phyloP scores from a whole-genome alignment of 2,888 invertebrate genomes.

The Xestia xanthographa region DNA sequence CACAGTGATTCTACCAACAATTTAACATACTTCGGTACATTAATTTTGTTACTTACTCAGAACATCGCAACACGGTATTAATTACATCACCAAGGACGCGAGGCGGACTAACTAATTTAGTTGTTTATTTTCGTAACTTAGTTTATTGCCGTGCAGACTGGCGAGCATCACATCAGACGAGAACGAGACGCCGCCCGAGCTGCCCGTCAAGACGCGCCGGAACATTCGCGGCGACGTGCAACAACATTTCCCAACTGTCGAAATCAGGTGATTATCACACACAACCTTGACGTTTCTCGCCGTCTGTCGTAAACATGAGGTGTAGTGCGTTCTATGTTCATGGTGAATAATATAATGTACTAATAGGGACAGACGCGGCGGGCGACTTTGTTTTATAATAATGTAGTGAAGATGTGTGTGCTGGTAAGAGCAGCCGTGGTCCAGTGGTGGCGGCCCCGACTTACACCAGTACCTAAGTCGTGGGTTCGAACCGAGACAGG shows the following conservation, averaged over 20 bases:
- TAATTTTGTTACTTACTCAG: constrained; percentile 52
- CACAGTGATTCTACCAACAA: constrained; percentile 39
- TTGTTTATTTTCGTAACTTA: constrained; percentile 62
- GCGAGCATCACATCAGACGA: constrained; percentile 88
- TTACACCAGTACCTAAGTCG: too few relatives aligned
- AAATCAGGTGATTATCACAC: constrained; percentile 80
- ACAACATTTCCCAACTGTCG: constrained; percentile 86
- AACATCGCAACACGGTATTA: constrained; percentile 53
- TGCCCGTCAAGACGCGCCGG: constrained; percentile 90
- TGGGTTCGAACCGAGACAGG: too few relatives aligned
- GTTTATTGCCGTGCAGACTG: constrained; percentile 72
- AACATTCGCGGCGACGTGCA: constrained; percentile 87
- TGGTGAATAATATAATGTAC: neutral
- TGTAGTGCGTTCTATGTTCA: constrained; percentile 25
- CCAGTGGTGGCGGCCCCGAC: too few relatives aligned
- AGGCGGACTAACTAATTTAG: constrained; percentile 34
- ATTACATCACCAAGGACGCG: constrained; percentile 55
- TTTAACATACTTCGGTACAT: constrained; percentile 53
- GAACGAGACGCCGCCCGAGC: constrained; percentile 90
- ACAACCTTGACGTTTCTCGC: constrained; percentile 42
- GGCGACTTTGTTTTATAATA: too few relatives aligned
- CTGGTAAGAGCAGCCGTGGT: too few relatives aligned
- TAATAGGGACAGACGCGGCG: too few relatives aligned
- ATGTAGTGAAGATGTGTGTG: neutral
- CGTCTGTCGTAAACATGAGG: constrained; percentile 5